Evolutionary conservation across 2,888 invertebrate genomes (phyloP).

Genomic region (Synergus laeviventris): DNA sequence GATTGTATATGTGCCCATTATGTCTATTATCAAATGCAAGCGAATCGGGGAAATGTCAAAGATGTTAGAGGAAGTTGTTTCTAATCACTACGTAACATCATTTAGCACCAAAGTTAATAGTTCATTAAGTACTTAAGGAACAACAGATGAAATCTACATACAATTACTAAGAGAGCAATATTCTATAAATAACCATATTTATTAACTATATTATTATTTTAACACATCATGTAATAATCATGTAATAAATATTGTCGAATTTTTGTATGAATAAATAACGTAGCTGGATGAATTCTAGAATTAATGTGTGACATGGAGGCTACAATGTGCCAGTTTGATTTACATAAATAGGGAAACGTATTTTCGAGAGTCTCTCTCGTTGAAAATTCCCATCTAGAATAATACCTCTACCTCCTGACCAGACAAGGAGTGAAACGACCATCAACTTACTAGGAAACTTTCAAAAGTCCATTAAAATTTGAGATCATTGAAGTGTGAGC

Average conservation of each 20-base stretch:
- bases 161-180: no score
- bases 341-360: background rate
- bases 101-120: background rate
- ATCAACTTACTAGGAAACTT: conserved; percentile 27
- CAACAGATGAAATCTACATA: no score
- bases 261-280: background rate
- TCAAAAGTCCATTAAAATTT: conserved; percentile 25
- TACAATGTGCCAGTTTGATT: background rate
- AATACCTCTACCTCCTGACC: background rate
- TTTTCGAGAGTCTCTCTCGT: background rate
- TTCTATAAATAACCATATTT: no score
- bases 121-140: background rate
- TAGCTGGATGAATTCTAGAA: background rate
- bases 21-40: no score
- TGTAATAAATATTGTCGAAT: no score
- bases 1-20: background rate
- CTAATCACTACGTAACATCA: background rate
- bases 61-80: background rate
- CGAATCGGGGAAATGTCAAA: background rate
- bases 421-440: conserved; percentile 18
- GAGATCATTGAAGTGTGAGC: background rate
- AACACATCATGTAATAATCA: no score
- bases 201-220: no score
- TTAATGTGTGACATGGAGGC: background rate
- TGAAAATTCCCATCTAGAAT: conserved; percentile 11